Percentiles rank a stretch among this genome's conserved stretches.
These are phyloP conservation scores for Tapera naevia DNA, from an alignment of 2,797 vertebrate species.

Conservation along the genomic window DNA sequence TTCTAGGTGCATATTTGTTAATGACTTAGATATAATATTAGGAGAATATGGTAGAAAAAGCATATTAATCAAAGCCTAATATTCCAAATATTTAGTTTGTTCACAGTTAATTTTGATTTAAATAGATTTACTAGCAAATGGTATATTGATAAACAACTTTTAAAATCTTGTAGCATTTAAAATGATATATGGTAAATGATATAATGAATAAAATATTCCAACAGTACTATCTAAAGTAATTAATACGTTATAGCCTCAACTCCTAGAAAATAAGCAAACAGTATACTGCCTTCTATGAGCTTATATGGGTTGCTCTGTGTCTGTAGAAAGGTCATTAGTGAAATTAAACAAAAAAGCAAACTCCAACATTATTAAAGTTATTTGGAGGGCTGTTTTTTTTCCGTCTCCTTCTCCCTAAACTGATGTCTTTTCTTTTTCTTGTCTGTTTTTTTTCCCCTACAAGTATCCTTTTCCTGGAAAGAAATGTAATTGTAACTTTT, in stretches of 20 bases:
- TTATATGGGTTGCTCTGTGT: neutral
- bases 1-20: conserved; percentile 33
- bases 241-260: neutral
- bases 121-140: neutral
- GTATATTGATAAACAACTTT: neutral
- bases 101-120: neutral
- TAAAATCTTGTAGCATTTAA: neutral
- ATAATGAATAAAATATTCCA: neutral
- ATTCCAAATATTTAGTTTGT: neutral
- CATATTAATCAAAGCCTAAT: neutral
- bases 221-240: neutral
- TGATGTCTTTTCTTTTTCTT: no score
- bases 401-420: neutral
- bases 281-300: neutral
- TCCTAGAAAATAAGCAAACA: neutral
- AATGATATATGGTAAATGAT: neutral
- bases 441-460: no score
- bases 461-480: neutral
- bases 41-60: neutral
- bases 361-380: neutral
- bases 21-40: neutral
- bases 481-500: neutral
- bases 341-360: neutral
- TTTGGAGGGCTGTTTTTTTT: neutral
- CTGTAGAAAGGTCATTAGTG: neutral